Evolutionary conservation across 2,113 vertebrate species (phyloP), one percentile per base, ranked within the genome.

Genomic region (Chaetops frenatus): DNA sequence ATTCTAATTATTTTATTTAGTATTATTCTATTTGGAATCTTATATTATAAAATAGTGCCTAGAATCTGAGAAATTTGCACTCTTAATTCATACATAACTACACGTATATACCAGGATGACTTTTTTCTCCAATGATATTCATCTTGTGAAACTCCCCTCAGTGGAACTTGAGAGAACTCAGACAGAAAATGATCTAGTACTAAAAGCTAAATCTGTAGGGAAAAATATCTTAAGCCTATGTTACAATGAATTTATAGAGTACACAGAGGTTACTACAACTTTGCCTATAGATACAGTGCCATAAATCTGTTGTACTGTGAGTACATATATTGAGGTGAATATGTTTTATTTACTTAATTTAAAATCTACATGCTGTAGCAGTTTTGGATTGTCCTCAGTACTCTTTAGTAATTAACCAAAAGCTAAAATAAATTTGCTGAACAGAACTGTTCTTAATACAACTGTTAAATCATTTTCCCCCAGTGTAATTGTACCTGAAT

Each of bases 341-440:
- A 61, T 62, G 22, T 78, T 94, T 93, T 94, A 79, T 92, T 96
- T 86, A 69, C 79, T 81, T 88, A 85, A 92, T 95, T 92, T 71
- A 88, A 80, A 93, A 67, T 79, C 77, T 90, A 24, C 35, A 29
- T 50, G 24, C 31, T 29, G 31, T 80, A 33, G 36, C 56, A 71
- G n/a, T 38, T 92, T 92, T 53, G 19, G 83, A 35, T 92, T 90
- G 62, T 77, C 96, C 74, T 83, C 58, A 23, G 66, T 92, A 81
- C 61, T 90, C 86, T 95, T 90, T 92, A 85, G 78, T 97, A 97
- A 98, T 98, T 98, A 98, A 97, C 91, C 47, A 88, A 93, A 86
- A 91, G 64, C 66, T 65, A n/a, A 95, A 97, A 97, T 96, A 93
- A 95, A 96, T 98, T 97, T 96, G 83, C 93, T 86, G 93, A 96